phyloP scores from a whole-genome alignment of 23 tunicate species.

The Phallusia fumigata region DNA sequence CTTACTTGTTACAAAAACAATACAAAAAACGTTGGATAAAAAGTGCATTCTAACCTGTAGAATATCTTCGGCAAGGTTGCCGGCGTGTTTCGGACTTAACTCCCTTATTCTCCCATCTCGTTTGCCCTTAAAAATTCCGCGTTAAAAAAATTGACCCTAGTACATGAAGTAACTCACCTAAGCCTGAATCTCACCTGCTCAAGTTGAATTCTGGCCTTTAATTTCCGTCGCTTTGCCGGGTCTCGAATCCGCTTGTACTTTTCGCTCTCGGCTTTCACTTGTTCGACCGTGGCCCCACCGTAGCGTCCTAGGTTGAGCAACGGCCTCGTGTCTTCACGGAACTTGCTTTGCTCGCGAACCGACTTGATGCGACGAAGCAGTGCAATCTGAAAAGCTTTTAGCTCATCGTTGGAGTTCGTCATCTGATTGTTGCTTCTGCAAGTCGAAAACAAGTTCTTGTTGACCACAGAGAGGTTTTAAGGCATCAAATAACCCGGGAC shows the following conservation, averaged over 20 bases:
- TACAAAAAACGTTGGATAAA: too few species aligned
- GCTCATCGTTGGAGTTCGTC: constrained; percentile 67
- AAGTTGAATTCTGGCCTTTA: constrained; percentile 59
- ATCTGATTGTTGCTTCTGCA: constrained; percentile 43
- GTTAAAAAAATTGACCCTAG: too few species aligned
- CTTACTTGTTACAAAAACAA: neutral
- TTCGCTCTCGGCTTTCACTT: constrained; percentile 69
- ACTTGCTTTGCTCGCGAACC: constrained; percentile 64
- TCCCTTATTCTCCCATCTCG: constrained; percentile 63
- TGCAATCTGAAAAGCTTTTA: constrained; percentile 84
- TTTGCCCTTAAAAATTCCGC: constrained; percentile 50
- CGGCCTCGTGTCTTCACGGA: constrained; percentile 28
- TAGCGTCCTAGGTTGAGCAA: constrained; percentile 67
- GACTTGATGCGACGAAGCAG: constrained; percentile 53
- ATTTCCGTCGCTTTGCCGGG: constrained; percentile 56
- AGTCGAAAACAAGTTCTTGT: neutral
- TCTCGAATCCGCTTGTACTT: constrained; percentile 72
- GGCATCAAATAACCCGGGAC: too few species aligned
- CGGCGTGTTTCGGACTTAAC: constrained; percentile 35
- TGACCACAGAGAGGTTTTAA: too few species aligned
- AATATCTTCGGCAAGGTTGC: constrained; percentile 66
- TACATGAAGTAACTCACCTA: too few species aligned
- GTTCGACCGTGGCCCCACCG: constrained; percentile 79
- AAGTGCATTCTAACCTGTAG: constrained; percentile 32
- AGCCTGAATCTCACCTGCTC: constrained; percentile 42